Conservation (phyloP, 2,888 invertebrate genomes). For the Oligia fasciuncula region DNA sequence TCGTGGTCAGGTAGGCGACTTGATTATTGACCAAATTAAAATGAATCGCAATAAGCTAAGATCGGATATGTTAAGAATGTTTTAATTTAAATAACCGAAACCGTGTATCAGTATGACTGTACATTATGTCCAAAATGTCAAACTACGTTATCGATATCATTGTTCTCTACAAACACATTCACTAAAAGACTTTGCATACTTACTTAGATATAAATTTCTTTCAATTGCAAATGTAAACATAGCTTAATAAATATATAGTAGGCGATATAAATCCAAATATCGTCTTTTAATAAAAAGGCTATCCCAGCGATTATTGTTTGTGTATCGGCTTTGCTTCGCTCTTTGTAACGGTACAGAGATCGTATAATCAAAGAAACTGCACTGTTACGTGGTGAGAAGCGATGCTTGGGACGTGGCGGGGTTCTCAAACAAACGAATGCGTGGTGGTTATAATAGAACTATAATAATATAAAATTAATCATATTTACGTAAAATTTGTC, state of each 20-base stretch:
- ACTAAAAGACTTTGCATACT: conserved; percentile 66
- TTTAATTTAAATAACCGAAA: conserved; percentile 30
- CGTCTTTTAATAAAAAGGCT: conserved; percentile 57
- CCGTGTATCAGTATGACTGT: conserved; percentile 46
- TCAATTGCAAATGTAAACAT: conserved; percentile 58
- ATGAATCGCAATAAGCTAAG: conserved; percentile 37
- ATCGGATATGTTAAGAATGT: conserved; percentile 34
- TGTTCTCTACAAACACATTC: conserved; percentile 55
- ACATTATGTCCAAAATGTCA: conserved; percentile 44
- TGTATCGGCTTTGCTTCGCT: conserved; percentile 63
- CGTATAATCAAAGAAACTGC: conserved; percentile 45
- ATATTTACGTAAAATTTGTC: conserved; percentile 27
- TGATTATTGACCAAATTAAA: conserved; percentile 28
- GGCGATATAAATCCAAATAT: conserved; percentile 57
- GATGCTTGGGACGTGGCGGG: conserved; percentile 59
- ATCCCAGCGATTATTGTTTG: conserved; percentile 68
- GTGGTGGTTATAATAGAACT: conserved; percentile 41
- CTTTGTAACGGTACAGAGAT: conserved; percentile 66
- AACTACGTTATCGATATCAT: conserved; percentile 38
- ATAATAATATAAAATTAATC: conserved; percentile 27
- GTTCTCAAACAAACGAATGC: conserved; percentile 62
- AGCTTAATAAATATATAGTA: conserved; percentile 57
- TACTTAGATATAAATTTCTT: conserved; percentile 61
- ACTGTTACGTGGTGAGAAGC: conserved; percentile 70
- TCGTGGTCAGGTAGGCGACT: conserved; percentile 43